Conservation (phyloP, 2,888 invertebrate species). For the Mamestra brassicae region DNA sequence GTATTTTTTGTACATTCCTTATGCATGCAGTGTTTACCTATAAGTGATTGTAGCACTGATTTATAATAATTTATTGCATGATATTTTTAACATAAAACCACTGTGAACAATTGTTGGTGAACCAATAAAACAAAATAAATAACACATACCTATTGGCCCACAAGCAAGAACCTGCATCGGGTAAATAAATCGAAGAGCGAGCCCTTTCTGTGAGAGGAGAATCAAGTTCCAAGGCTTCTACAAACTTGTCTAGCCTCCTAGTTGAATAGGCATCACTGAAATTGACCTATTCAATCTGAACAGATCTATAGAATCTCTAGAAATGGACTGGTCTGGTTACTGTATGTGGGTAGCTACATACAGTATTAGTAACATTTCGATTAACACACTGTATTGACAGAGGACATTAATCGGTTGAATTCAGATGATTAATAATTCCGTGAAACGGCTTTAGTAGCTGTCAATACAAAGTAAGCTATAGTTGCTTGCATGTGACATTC, state of each 20-base stretch:
- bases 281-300: not conserved
- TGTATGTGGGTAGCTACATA: too few species aligned
- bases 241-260: not conserved
- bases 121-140: too few species aligned
- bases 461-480: not conserved
- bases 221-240: conserved; percentile 2
- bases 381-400: not conserved
- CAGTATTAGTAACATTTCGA: not conserved
- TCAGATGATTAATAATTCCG: conserved; percentile 20
- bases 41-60: too few species aligned
- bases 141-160: too few species aligned
- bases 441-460: not conserved
- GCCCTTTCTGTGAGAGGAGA: conserved; percentile 6
- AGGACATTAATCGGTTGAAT: conserved; percentile 1
- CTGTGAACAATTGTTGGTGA: too few species aligned
- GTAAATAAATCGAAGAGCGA: not conserved
- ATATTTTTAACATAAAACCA: too few species aligned
- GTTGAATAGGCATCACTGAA: not conserved
- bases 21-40: too few species aligned
- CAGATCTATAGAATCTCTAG: not conserved
- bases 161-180: not conserved
- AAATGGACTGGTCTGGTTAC: not conserved
- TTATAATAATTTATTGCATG: too few species aligned
- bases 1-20: too few species aligned
- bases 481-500: not conserved